Percentiles rank a stretch among this genome's conserved stretches.
These are phyloP conservation scores for Cyprinodon variegatus DNA, from an alignment of 2,113 vertebrate genomes.

Conservation along the genomic window DNA sequence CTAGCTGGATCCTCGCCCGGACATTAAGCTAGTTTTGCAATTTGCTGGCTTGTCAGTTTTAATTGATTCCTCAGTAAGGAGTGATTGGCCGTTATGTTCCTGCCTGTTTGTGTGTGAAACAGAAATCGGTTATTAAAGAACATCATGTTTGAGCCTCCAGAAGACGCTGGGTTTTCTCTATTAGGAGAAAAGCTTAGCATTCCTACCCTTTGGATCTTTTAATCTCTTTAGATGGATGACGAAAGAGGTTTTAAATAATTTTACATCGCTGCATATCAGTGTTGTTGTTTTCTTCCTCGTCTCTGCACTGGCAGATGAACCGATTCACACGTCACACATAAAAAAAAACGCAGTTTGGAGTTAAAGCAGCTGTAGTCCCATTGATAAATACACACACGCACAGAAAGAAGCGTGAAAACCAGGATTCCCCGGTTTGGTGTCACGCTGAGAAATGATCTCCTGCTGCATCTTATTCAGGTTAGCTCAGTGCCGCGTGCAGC, in stretches of 20 bases:
- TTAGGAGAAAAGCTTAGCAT: neutral
- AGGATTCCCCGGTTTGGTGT: constrained; percentile 1
- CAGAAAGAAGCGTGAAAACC: neutral
- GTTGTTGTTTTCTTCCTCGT: constrained; percentile 62
- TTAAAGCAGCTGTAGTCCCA: neutral
- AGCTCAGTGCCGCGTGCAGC: constrained; percentile 16
- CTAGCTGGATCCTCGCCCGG: neutral
- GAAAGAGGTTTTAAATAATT: neutral
- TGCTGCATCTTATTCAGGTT: constrained; percentile 34
- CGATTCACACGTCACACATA: neutral
- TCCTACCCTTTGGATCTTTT: neutral
- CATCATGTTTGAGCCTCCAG: neutral
- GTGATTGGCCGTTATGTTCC: neutral
- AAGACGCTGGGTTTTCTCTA: neutral
- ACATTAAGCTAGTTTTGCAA: neutral
- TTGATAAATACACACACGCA: constrained; percentile 12
- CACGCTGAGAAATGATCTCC: constrained; percentile 42
- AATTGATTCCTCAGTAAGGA: neutral
- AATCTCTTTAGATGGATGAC: neutral
- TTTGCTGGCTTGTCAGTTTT: neutral
- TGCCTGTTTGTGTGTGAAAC: neutral
- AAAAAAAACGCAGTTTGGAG: neutral
- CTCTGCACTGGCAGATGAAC: constrained; percentile 40
- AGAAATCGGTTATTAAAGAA: neutral
- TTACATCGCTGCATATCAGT: neutral